Evolutionary conservation across 2,113 vertebrate genomes (phyloP).

Genomic region (Corvus moneduloides): DNA sequence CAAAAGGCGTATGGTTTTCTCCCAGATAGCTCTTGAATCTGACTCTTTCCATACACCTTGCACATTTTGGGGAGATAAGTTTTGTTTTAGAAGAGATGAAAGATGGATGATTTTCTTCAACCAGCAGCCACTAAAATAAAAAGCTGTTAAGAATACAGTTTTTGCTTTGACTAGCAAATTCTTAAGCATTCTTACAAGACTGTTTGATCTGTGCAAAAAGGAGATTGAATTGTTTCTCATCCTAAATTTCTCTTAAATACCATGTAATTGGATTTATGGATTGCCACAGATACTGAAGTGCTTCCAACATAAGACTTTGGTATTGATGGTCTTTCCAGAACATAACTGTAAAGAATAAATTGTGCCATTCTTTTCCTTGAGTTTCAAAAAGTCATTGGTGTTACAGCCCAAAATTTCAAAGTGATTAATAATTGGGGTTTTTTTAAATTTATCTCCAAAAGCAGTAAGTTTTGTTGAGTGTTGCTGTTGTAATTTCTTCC

Average conservation of each 20-base stretch:
- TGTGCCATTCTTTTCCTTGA: not conserved
- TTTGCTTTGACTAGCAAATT: not conserved
- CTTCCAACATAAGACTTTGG: not conserved
- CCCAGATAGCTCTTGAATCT: not conserved
- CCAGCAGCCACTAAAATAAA: not conserved
- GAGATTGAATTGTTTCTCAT: not conserved
- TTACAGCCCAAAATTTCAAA: not conserved
- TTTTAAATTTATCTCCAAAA: not conserved
- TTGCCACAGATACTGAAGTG: not conserved
- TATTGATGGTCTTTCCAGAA: not conserved
- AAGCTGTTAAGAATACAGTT: not conserved
- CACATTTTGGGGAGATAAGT: not conserved
- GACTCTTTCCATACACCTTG: not conserved
- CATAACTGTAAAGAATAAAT: not conserved
- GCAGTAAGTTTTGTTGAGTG: not conserved
- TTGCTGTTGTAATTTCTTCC: not conserved
- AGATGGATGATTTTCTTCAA: not conserved
- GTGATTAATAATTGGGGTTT: not conserved
- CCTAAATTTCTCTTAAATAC: not conserved
- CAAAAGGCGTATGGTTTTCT: not conserved
- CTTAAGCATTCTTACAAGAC: not conserved
- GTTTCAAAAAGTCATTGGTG: not conserved
- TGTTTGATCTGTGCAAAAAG: not conserved
- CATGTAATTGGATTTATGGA: not conserved
- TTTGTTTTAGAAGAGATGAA: not conserved